These are phyloP conservation scores for Cordylochernes scorpioides DNA, from an alignment of 2,888 invertebrate genomes.

Conservation along the genomic window DNA sequence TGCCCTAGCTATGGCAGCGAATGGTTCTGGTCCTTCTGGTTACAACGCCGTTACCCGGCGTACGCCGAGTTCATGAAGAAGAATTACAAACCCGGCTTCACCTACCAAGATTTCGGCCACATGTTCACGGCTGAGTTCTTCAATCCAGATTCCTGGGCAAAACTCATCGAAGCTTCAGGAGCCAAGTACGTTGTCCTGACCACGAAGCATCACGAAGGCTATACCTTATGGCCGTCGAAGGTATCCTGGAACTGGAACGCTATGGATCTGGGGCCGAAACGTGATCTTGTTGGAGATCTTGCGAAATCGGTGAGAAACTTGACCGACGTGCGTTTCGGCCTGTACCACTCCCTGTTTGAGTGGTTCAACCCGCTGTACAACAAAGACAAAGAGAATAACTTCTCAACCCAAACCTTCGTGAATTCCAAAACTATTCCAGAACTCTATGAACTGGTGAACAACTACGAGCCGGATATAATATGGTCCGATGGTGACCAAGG, in stretches of 20 bases:
- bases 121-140: slow-evolving; percentile 26
- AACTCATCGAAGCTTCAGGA: slow-evolving; percentile 25
- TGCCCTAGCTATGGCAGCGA: slow-evolving; percentile 21
- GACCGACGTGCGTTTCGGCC: slow-evolving; percentile 17
- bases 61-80: slow-evolving; percentile 22
- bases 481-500: slow-evolving; percentile 95
- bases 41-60: not conserved
- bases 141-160: slow-evolving; percentile 25
- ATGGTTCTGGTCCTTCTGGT: slow-evolving; percentile 15
- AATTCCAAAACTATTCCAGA: slow-evolving; percentile 14
- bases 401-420: slow-evolving; percentile 11
- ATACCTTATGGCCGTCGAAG: slow-evolving; percentile 24
- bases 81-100: slow-evolving; percentile 25
- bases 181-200: slow-evolving; percentile 29
- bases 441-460: slow-evolving; percentile 14
- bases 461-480: slow-evolving; percentile 36
- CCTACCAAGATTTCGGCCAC: slow-evolving; percentile 26
- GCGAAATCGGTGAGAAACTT: slow-evolving; percentile 13
- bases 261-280: slow-evolving; percentile 23
- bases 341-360: slow-evolving; percentile 24
- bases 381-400: slow-evolving; percentile 27
- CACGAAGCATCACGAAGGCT: slow-evolving; percentile 27
- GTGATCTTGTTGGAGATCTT: slow-evolving; percentile 24
- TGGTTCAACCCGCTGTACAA: slow-evolving; percentile 24
- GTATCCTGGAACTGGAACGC: slow-evolving; percentile 26